A percentile compares a stretch with the other conserved stretches of the same genome.
Conservation (phyloP, 2,888 invertebrate species). For the Eupithecia subfuscata region DNA sequence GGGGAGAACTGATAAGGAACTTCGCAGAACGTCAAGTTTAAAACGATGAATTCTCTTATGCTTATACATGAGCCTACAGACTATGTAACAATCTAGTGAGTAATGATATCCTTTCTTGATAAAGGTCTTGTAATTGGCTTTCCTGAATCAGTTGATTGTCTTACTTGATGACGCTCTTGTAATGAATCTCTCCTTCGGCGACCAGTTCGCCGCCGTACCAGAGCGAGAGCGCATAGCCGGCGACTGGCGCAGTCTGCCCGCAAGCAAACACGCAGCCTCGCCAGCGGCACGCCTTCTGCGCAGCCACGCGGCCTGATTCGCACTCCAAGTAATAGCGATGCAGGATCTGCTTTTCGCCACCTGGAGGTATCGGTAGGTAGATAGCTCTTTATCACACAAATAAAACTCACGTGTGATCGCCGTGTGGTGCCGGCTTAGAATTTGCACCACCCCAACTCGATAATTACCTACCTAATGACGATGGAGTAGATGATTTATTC, state of each 20-base stretch:
- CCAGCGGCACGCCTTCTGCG: slow-evolving; percentile 83
- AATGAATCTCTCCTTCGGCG: not conserved
- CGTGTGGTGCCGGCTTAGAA: too few relatives aligned
- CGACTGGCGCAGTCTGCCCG: slow-evolving; percentile 88
- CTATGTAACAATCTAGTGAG: not conserved
- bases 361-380: slow-evolving; percentile 47
- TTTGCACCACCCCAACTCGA: too few relatives aligned
- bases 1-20: not conserved
- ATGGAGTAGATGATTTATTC: not conserved
- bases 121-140: too few relatives aligned
- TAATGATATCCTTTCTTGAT: not conserved
- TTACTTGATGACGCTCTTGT: slow-evolving; percentile 6
- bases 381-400: not conserved
- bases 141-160: not conserved
- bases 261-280: slow-evolving; percentile 88
- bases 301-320: slow-evolving; percentile 70
- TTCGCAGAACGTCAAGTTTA: not conserved
- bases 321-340: slow-evolving; percentile 84
- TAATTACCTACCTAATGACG: too few relatives aligned
- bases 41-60: not conserved
- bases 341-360: slow-evolving; percentile 86
- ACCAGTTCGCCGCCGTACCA: slow-evolving; percentile 59
- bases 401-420: too few relatives aligned
- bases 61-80: not conserved
- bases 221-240: slow-evolving; percentile 88